Evolutionary conservation across 2,113 vertebrate genomes (phyloP), one percentile per base, ranked within the genome.

Genomic region (Scortum barcoo): DNA sequence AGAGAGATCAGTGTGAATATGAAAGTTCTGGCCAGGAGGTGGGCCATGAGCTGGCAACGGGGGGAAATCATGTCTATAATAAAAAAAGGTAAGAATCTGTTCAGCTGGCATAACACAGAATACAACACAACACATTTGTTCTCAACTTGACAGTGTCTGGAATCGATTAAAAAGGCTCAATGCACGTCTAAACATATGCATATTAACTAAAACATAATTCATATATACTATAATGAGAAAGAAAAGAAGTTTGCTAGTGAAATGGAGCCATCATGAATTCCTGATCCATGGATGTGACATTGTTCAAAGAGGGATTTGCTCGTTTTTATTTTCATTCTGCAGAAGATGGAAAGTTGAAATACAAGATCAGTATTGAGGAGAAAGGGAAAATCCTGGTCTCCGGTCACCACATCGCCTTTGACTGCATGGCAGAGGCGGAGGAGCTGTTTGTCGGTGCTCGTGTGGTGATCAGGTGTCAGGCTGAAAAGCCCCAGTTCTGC

Each of bases 321-420:
- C 33, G 6, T n/a, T 24, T 60, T 22, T 44, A 1, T 50, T 19
- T 86, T 20, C 70, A 42, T 22, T 24, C 92, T 72, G 24, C 81
- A 97, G 96, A 95, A 9, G 93, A 95, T 1, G 94, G 93, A 0
- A 70, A 7, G 6, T 0, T 86, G 73, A 97, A 97, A 60, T 99
- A 96, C 93, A 97, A 97, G 69, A 95, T 99, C 60, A 93, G 92
- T 17, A 97, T 98, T 76, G 95, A 97, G 22, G 95, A 96, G 0
- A 97, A 96, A 77, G 96, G 96, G 0, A 97, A 96, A 89, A 95
- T 94, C 72, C 88, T 97, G 9, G 93, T 99, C 19, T 97, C 97
- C 0, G 96, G 96, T 54, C 97, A 98, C 89, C 98, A 97, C 84
- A 95, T 99, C 1, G 97, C 97, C 1, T 96, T 96, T 1, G 92